These are phyloP conservation scores for Chelmon rostratus DNA, from an alignment of 2,797 vertebrate species.

Conservation along the genomic window DNA sequence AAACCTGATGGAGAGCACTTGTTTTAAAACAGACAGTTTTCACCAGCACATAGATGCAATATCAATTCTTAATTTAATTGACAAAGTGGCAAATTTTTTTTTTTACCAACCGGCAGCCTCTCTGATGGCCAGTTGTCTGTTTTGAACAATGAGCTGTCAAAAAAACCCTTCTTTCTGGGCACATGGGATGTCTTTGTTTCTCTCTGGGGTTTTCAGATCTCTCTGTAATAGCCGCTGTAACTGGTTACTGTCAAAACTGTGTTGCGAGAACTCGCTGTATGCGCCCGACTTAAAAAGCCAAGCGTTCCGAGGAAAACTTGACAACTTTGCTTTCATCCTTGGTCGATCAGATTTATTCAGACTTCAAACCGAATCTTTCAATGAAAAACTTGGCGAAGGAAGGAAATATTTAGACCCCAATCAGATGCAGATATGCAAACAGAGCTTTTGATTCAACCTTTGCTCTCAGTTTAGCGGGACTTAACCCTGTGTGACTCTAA, in stretches of 20 bases:
- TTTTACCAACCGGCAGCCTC: background rate
- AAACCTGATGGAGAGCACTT: constrained; percentile 44
- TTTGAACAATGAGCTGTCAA: constrained; percentile 58
- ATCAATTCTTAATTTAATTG: background rate
- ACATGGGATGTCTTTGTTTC: constrained; percentile 57
- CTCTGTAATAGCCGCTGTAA: constrained; percentile 45
- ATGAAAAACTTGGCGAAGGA: constrained; percentile 17
- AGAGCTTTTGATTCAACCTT: constrained; percentile 22
- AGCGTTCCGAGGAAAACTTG: constrained; percentile 19
- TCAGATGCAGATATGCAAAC: constrained; percentile 34
- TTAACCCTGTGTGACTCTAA: constrained; percentile 54
- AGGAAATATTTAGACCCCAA: constrained; percentile 14
- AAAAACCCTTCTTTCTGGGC: constrained; percentile 30
- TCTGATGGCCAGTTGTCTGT: constrained; percentile 50
- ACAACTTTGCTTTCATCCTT: constrained; percentile 8
- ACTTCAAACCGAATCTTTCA: constrained; percentile 17
- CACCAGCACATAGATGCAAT: background rate
- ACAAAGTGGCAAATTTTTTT: background rate
- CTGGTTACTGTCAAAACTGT: constrained; percentile 6
- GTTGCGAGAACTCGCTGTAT: background rate
- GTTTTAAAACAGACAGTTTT: constrained; percentile 14
- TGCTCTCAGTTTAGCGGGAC: constrained; percentile 24
- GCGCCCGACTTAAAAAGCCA: constrained; percentile 11
- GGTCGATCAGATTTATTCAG: constrained; percentile 31
- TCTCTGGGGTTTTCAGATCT: constrained; percentile 84